Base-by-base conservation (phyloP, 2,888 invertebrate genomes). In the Neoitamus cyanurus region DNA sequence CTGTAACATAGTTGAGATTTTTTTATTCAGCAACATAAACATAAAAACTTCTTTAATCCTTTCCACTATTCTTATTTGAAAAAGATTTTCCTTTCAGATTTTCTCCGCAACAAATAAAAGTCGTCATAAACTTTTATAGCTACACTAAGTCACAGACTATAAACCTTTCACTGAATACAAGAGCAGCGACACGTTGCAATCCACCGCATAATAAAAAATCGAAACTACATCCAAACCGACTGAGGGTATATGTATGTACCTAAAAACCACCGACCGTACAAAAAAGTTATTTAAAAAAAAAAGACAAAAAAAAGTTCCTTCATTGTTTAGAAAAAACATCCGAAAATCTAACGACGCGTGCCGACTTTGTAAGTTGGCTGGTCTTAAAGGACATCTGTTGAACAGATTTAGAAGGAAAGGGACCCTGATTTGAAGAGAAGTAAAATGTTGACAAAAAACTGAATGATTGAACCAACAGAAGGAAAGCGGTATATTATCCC, bases 301-400 rank as follows among this genome's bases (percentile, higher is more conserved):
- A 37, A 28, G 42, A 75, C 75, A 72, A 34, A 72, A 70, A 72
- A 72, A 37, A 7, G 58, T 58, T 9, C 75, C 28, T 42, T 70
- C 25, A 20, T 75, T 75, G 25, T 15, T 42, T 42, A 30, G 42
- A 75, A 75, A 58, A 58, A 58, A 58, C 25, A 25, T 58, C 37
- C 42, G 11, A 37, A 75, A 75, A 46, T 75, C 75, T 75, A 75
- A 75, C 75, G 75, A 75, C 75, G 75, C 75, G 75, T 75, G 75
- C 75, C 75, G 75, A 75, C 75, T 75, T 30, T 37, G 42, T 75
- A 75, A 42, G 75, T 42, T 75, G 42, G 15, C 13, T 75, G 20
- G 42, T 25, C 20, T 13, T 20, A 36, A 72, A 75, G 75, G 75
- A 75, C 75, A 75, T 75, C 75, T 75, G 75, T 28, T 75, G 42